A percentile compares a stretch with the other conserved stretches of the same genome.
Evolutionary conservation across 35 echinoderm and acorn worm genomes (phyloP).

Genomic region (Ophioderma brevispina): DNA sequence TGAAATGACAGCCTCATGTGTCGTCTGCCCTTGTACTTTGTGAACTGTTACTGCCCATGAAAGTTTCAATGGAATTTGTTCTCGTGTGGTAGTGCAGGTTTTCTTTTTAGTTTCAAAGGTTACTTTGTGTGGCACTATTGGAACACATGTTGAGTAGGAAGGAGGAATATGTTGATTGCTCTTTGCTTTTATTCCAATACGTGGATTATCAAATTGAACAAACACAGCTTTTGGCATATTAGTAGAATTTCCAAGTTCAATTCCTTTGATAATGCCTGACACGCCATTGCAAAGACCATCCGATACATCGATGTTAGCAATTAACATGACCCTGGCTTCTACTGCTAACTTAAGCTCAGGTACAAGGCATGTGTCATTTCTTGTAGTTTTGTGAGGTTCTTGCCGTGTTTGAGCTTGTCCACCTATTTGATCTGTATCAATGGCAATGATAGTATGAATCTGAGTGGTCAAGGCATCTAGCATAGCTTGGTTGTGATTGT

Average conservation of each 20-base stretch:
- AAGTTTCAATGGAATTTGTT: constrained; percentile 30
- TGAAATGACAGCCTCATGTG: constrained; percentile 19
- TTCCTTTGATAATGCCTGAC: constrained; percentile 32
- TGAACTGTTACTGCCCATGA: constrained; percentile 44
- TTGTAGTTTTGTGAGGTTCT: background rate
- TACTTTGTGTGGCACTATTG: background rate
- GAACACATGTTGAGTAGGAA: background rate
- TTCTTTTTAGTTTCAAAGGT: background rate
- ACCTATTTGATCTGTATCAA: background rate
- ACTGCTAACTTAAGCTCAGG: constrained; percentile 20
- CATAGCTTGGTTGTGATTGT: constrained; percentile 21
- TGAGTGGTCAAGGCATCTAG: background rate
- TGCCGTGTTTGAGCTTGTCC: background rate
- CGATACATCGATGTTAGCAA: constrained; percentile 71
- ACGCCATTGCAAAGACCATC: constrained; percentile 79
- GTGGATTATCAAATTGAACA: constrained; percentile 35
- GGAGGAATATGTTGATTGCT: too few species aligned
- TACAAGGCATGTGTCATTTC: background rate
- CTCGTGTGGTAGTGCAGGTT: background rate
- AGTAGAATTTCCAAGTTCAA: background rate
- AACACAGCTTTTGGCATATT: constrained; percentile 1
- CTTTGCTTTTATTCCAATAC: constrained; percentile 39
- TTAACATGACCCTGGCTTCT: constrained; percentile 62
- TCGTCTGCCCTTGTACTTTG: constrained; percentile 57
- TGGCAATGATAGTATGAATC: background rate